Conservation (phyloP, 2,113 vertebrate species). For the Cromileptes altivelis region DNA sequence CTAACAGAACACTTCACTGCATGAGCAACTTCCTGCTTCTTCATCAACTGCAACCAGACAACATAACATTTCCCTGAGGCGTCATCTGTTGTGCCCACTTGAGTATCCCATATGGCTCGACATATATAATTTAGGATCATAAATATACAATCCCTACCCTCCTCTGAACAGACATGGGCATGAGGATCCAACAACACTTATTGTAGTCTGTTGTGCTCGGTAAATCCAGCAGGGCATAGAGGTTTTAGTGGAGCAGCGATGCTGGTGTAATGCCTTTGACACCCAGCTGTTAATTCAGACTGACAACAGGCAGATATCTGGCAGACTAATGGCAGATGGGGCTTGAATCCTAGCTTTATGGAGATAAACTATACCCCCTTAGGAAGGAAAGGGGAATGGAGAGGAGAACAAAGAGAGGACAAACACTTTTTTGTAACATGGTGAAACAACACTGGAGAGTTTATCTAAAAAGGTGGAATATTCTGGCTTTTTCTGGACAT, state of each 20-base stretch:
- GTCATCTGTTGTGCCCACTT: conserved; percentile 70
- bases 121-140: conserved; percentile 82
- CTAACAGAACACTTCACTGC: not conserved
- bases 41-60: conserved; percentile 54
- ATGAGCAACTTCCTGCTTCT: conserved; percentile 31
- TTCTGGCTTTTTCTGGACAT: not conserved
- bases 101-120: conserved; percentile 75
- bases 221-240: conserved; percentile 60
- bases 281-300: conserved; percentile 76
- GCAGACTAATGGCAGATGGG: conserved; percentile 68
- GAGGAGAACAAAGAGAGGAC: conserved; percentile 2
- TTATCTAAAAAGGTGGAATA: conserved; percentile 7
- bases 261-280: conserved; percentile 63
- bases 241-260: conserved; percentile 57
- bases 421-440: conserved; percentile 1
- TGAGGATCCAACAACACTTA: conserved; percentile 46
- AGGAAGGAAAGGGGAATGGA: conserved; percentile 32
- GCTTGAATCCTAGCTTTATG: conserved; percentile 54
- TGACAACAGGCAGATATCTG: conserved; percentile 68
- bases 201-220: conserved; percentile 52
- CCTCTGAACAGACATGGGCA: conserved; percentile 48
- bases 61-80: conserved; percentile 67
- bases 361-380: conserved; percentile 66
- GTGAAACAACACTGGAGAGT: conserved; percentile 13
- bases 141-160: conserved; percentile 75